phyloP scores from a whole-genome alignment of 53 echinoderm and acorn worm genomes.

The Holothuria scabra region DNA sequence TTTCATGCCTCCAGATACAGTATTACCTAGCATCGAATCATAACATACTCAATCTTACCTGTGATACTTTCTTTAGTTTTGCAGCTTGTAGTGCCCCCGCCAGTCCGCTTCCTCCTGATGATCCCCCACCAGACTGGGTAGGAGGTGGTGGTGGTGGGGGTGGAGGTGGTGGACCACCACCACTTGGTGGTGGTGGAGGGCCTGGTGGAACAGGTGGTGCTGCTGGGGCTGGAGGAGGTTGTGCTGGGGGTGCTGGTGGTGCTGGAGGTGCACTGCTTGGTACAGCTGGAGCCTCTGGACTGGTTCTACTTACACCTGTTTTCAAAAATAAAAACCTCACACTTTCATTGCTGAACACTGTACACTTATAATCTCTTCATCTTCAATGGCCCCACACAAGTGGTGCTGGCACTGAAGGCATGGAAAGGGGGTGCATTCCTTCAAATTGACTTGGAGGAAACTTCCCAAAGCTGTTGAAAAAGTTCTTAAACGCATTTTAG shows the following conservation, averaged over 20 bases:
- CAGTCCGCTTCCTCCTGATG: conserved; percentile 63
- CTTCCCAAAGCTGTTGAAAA: no score
- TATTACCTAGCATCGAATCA: no score
- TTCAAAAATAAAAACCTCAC: no score
- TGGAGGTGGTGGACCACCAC: conserved; percentile 67
- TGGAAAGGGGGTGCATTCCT: no score
- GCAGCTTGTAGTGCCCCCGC: conserved; percentile 71
- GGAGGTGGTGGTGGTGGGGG: conserved; percentile 87
- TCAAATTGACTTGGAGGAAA: no score
- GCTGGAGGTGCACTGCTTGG: conserved; percentile 56
- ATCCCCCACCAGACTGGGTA: conserved; percentile 47
- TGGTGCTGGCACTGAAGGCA: no score
- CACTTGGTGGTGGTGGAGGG: conserved; percentile 60
- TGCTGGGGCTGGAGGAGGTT: conserved; percentile 63
- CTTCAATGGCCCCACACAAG: no score
- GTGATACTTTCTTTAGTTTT: conserved; percentile 77
- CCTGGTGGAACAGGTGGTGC: conserved; percentile 56
- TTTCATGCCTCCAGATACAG: no score
- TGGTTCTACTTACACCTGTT: conserved; percentile 29
- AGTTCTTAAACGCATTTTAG: no score
- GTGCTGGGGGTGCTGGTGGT: conserved; percentile 64
- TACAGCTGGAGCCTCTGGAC: conserved; percentile 40
- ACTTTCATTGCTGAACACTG: no score
- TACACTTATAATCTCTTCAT: no score
- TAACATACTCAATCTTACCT: conserved; percentile 39